Conservation (phyloP, 2,797 vertebrate species). For the Lithobates sylvaticus region DNA sequence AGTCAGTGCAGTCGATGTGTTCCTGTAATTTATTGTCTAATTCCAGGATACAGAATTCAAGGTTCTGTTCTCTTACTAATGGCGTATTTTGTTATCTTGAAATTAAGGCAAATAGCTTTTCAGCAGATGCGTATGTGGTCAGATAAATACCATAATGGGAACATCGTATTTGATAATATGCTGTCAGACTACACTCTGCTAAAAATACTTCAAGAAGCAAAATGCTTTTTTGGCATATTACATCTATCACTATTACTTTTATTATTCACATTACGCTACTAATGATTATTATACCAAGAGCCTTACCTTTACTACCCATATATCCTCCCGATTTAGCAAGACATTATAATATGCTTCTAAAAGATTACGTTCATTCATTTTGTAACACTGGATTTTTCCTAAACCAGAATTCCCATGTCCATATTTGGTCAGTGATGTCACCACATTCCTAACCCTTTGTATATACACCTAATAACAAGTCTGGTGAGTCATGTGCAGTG, state of each 20-base stretch:
- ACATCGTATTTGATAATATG: conserved; percentile 27
- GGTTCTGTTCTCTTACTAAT: conserved; percentile 42
- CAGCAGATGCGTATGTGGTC: conserved; percentile 40
- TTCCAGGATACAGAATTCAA: conserved; percentile 6
- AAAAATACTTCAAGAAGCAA: conserved; percentile 9
- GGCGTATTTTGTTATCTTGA: conserved; percentile 40
- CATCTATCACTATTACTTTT: not conserved
- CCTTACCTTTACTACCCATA: not conserved
- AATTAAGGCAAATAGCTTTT: conserved; percentile 49
- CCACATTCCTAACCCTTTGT: too few species aligned
- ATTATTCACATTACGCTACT: not conserved
- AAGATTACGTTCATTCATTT: too few species aligned
- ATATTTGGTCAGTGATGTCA: too few species aligned
- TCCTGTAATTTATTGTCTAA: conserved; percentile 10
- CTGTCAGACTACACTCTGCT: conserved; percentile 4
- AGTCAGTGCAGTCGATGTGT: not conserved
- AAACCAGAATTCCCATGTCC: too few species aligned
- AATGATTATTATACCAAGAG: not conserved
- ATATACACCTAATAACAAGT: too few species aligned
- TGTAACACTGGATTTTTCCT: too few species aligned
- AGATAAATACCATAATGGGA: conserved; percentile 33
- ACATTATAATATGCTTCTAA: too few species aligned
- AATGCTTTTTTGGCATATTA: not conserved
- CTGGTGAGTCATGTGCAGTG: too few species aligned
- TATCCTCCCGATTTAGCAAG: too few species aligned